Percentiles rank a stretch among this genome's conserved stretches.
These are phyloP conservation scores for Pavo muticus DNA, from an alignment of 2,113 vertebrate species.

Conservation along the genomic window DNA sequence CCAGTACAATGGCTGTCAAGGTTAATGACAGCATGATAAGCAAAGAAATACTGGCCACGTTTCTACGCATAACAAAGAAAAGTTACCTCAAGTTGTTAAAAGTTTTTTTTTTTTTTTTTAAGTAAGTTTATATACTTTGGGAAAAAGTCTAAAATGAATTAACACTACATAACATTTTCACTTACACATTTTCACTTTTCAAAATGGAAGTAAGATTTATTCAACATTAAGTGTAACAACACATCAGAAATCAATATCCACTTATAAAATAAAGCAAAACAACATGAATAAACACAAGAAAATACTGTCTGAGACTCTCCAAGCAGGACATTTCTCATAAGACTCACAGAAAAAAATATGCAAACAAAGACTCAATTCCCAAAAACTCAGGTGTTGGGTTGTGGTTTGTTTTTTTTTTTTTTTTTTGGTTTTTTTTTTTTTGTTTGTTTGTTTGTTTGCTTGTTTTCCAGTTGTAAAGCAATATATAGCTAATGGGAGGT, in stretches of 20 bases:
- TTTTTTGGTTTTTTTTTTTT: too few species aligned
- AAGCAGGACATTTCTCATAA: constrained; percentile 64
- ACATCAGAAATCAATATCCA: constrained; percentile 71
- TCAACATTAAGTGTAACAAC: constrained; percentile 70
- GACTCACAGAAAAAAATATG: constrained; percentile 55
- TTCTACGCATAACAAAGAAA: background rate
- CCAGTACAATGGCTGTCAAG: background rate
- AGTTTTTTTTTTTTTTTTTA: too few species aligned
- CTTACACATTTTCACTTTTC: constrained; percentile 64
- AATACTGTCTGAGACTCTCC: constrained; percentile 67
- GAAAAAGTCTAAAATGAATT: background rate
- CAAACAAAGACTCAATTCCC: constrained; percentile 53
- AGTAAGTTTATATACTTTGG: background rate
- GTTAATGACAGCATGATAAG: background rate
- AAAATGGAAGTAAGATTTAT: constrained; percentile 70
- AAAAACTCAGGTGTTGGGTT: background rate
- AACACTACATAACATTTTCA: constrained; percentile 54
- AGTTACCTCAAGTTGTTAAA: background rate
- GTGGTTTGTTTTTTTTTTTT: too few species aligned
- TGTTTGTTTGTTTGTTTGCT: too few species aligned
- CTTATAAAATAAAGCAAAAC: constrained; percentile 69
- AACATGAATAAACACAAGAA: constrained; percentile 70
- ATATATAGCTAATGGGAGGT: constrained; percentile 44
- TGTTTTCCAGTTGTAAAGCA: constrained; percentile 62
- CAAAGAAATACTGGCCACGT: background rate